These are phyloP conservation scores for Phalacrocorax carbo DNA, from an alignment of 2,113 vertebrate species.

Conservation along the genomic window DNA sequence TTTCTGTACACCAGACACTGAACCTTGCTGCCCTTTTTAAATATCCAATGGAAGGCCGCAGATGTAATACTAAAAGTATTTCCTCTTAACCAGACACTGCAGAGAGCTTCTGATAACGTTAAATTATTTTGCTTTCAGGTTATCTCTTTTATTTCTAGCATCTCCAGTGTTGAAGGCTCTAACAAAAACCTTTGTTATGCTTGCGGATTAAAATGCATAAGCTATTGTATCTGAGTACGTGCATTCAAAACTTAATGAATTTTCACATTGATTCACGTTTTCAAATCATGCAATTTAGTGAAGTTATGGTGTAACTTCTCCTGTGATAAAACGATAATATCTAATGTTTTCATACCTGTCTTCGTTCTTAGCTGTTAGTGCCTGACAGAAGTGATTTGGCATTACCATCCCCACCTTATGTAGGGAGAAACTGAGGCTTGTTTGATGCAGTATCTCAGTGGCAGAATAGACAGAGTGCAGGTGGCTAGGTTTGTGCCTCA, in stretches of 20 bases:
- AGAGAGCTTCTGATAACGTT: background rate
- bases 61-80: constrained; percentile 33
- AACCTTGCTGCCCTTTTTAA: constrained; percentile 18
- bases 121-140: background rate
- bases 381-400: background rate
- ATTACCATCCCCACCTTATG: background rate
- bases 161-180: background rate
- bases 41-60: background rate
- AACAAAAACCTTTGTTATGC: background rate
- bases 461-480: background rate
- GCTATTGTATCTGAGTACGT: background rate
- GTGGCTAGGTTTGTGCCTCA: background rate
- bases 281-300: background rate
- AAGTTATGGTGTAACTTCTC: background rate
- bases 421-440: background rate
- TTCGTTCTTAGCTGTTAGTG: background rate
- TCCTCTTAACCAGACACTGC: background rate
- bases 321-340: background rate
- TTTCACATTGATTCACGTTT: background rate
- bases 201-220: background rate
- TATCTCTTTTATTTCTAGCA: background rate
- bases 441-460: background rate
- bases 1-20: background rate
- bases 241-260: background rate
- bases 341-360: background rate